Percentiles rank a stretch among this genome's conserved stretches.
These are phyloP conservation scores for Drosophila leonis DNA, from an alignment of 2,888 invertebrate genomes.

Conservation along the genomic window DNA sequence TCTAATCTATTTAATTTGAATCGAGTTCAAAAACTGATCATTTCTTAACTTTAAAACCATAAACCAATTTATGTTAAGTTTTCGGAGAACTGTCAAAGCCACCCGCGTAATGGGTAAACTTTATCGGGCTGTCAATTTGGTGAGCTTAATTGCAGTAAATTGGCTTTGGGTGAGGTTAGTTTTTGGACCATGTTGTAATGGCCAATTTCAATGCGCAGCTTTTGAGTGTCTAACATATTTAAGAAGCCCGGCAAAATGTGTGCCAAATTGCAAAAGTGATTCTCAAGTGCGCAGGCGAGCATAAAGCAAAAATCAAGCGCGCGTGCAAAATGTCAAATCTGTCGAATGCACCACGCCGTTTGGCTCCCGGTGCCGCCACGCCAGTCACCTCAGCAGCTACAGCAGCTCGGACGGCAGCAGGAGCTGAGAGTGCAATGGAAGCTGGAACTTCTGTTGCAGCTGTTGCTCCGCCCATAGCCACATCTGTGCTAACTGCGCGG, in stretches of 20 bases:
- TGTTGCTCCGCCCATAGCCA: conserved; percentile 38
- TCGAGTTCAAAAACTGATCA: not conserved
- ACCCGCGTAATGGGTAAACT: conserved; percentile 20
- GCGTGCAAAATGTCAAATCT: conserved; percentile 74
- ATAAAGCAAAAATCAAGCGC: conserved; percentile 19
- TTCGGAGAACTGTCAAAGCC: not conserved
- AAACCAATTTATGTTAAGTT: not conserved
- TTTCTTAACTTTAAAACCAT: not conserved
- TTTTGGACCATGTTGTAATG: conserved; percentile 33
- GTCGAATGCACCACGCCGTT: conserved; percentile 65
- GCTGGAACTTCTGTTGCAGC: conserved; percentile 13
- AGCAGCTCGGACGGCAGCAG: not conserved
- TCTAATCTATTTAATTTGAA: too few relatives aligned
- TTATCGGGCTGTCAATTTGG: conserved; percentile 39
- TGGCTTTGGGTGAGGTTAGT: conserved; percentile 36
- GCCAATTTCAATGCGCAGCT: conserved; percentile 41
- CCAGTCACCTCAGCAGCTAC: conserved; percentile 49
- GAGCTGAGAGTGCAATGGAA: not conserved
- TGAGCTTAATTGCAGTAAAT: conserved; percentile 54
- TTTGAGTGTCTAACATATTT: conserved; percentile 27
- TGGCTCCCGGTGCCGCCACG: conserved; percentile 78
- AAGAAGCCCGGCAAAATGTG: conserved; percentile 33
- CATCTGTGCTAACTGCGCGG: conserved; percentile 65
- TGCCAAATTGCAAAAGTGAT: conserved; percentile 33
- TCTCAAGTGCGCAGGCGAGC: conserved; percentile 33